phyloP scores from a whole-genome alignment of 2,888 invertebrate species.

The Scaptomyza parva region DNA sequence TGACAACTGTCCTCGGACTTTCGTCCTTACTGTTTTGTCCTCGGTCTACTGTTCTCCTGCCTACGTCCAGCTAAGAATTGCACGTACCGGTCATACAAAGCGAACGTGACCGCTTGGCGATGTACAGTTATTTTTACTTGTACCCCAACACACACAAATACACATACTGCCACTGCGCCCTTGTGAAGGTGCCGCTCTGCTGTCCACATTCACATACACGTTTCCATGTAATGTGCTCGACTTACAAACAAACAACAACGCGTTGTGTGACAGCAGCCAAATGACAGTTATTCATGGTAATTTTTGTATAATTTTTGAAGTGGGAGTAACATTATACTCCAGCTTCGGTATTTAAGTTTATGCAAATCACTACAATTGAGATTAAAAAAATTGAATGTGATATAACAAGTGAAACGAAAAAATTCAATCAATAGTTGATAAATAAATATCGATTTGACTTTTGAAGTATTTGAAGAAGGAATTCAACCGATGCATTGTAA shows the following conservation, averaged over 20 bases:
- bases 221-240: conserved; percentile 66
- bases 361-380: conserved; percentile 36
- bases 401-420: too few species aligned
- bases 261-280: conserved; percentile 38
- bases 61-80: conserved; percentile 62
- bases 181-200: conserved; percentile 45
- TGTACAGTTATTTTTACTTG: conserved; percentile 41
- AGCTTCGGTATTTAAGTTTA: background rate
- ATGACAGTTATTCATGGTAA: conserved; percentile 75
- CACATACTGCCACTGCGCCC: background rate
- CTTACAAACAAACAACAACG: conserved; percentile 54
- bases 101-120: conserved; percentile 76
- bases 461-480: too few species aligned
- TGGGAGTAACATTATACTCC: conserved; percentile 20
- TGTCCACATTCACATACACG: conserved; percentile 52
- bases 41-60: conserved; percentile 11
- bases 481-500: too few species aligned
- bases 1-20: conserved; percentile 33
- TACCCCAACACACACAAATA: background rate
- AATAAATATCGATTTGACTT: too few species aligned
- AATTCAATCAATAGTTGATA: too few species aligned
- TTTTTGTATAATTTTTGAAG: conserved; percentile 54
- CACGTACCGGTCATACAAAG: conserved; percentile 77
- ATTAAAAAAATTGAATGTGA: background rate
- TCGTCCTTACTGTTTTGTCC: conserved; percentile 11